A percentile compares a stretch with the other conserved stretches of the same genome.
Evolutionary conservation across 2,113 vertebrate genomes (phyloP).

Genomic region (Eupsittula cactorum): DNA sequence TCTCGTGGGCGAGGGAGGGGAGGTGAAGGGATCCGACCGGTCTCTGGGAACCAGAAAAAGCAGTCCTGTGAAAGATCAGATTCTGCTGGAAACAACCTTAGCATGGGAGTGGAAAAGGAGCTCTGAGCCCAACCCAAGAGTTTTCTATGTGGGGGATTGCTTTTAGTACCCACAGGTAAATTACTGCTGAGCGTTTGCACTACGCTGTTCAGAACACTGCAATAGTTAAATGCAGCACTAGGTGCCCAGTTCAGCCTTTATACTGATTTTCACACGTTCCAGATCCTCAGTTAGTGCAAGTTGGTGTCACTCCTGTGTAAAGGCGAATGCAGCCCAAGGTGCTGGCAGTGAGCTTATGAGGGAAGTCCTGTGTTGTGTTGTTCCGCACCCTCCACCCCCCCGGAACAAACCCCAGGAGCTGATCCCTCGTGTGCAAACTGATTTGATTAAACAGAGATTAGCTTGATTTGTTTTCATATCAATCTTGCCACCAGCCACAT

Average conservation of each 20-base stretch:
- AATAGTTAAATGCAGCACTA: neutral
- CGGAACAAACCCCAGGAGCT: neutral
- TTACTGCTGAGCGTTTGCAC: neutral
- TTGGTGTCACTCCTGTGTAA: accelerated
- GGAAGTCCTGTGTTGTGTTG: neutral
- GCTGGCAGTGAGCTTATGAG: neutral
- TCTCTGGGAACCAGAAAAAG: conserved; percentile 53
- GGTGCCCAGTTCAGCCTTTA: neutral
- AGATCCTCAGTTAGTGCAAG: accelerated
- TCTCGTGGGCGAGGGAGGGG: neutral
- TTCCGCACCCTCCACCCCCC: too few relatives aligned
- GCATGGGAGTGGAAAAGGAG: neutral
- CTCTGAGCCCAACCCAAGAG: neutral
- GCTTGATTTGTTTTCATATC: neutral
- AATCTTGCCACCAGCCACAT: neutral
- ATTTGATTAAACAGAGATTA: neutral
- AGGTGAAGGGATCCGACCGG: neutral
- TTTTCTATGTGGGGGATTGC: neutral
- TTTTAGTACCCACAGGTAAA: neutral
- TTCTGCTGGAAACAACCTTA: neutral
- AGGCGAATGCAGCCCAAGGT: accelerated
- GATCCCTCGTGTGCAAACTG: neutral
- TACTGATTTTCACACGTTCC: neutral
- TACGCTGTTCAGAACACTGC: accelerated
- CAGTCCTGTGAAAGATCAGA: neutral